Conservation (phyloP, 2,888 invertebrate genomes). For the Mythimna albipuncta region DNA sequence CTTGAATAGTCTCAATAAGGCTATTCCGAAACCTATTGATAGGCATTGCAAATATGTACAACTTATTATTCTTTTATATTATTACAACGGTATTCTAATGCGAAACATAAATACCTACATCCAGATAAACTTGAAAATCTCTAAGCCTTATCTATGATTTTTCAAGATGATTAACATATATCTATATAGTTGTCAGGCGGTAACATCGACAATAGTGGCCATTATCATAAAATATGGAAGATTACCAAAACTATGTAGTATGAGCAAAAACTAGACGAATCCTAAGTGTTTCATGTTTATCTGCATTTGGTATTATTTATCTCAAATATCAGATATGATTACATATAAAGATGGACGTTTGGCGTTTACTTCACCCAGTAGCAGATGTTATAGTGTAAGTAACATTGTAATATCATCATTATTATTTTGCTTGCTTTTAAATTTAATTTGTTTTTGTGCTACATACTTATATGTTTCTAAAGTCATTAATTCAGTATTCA, state of each 20-base stretch:
- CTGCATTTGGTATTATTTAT: slow-evolving; percentile 53
- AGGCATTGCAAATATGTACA: too few relatives aligned
- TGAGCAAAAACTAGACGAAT: slow-evolving; percentile 49
- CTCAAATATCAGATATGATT: slow-evolving; percentile 59
- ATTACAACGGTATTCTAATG: too few relatives aligned
- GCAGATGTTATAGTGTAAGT: slow-evolving; percentile 52
- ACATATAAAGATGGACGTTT: slow-evolving; percentile 49
- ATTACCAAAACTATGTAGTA: slow-evolving; percentile 15
- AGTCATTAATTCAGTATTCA: too few relatives aligned
- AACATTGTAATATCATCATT: not conserved
- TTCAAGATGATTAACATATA: too few relatives aligned
- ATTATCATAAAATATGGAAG: slow-evolving; percentile 18
- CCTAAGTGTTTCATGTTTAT: slow-evolving; percentile 44
- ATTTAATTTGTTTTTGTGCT: not conserved
- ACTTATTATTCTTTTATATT: too few relatives aligned
- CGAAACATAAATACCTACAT: too few relatives aligned
- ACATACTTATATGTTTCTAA: too few relatives aligned
- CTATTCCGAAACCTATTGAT: too few relatives aligned
- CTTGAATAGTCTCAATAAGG: too few relatives aligned
- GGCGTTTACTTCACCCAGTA: slow-evolving; percentile 7
- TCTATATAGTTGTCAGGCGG: not conserved
- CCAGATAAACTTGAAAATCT: too few relatives aligned
- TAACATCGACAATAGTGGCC: not conserved
- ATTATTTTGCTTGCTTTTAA: not conserved
- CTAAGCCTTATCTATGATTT: too few relatives aligned